phyloP scores from a whole-genome alignment of 2,888 invertebrate genomes.

The Leptinotarsa juncta region DNA sequence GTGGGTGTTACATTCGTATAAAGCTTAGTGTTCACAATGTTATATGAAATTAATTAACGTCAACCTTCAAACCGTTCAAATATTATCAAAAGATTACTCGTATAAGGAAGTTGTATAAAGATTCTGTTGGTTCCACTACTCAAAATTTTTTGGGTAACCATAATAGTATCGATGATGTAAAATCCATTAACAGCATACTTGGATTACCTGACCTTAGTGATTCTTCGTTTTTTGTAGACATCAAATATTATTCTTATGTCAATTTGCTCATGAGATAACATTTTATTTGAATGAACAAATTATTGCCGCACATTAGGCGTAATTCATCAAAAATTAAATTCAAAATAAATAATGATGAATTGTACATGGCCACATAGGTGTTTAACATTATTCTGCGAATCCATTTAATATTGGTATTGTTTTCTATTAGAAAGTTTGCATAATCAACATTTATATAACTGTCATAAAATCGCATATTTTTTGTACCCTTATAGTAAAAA shows the following conservation, averaged over 20 bases:
- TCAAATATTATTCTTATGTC: slow-evolving; percentile 18
- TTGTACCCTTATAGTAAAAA: too few relatives aligned
- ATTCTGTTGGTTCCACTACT: not conserved
- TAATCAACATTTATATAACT: too few relatives aligned
- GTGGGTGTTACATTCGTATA: not conserved
- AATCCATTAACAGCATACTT: slow-evolving; percentile 20
- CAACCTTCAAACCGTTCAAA: slow-evolving; percentile 24
- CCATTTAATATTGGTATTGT: not conserved
- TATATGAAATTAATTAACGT: not conserved
- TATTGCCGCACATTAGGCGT: not conserved
- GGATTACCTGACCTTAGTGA: slow-evolving; percentile 17
- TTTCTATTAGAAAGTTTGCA: too few relatives aligned
- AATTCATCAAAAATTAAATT: not conserved
- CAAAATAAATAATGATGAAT: not conserved
- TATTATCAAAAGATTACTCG: slow-evolving; percentile 1
- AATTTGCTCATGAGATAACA: slow-evolving; percentile 3
- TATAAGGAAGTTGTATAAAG: not conserved
- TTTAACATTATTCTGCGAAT: not conserved
- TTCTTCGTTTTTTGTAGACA: slow-evolving; percentile 18
- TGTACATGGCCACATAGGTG: not conserved
- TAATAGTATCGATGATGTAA: slow-evolving; percentile 11
- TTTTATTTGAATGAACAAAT: not conserved
- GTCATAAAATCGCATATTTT: too few relatives aligned
- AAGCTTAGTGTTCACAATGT: not conserved
- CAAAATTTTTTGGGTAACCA: not conserved